Percentiles rank a stretch among this genome's conserved stretches.
Conservation (phyloP, 2,797 vertebrate genomes). For the Sebastes miniatus region DNA sequence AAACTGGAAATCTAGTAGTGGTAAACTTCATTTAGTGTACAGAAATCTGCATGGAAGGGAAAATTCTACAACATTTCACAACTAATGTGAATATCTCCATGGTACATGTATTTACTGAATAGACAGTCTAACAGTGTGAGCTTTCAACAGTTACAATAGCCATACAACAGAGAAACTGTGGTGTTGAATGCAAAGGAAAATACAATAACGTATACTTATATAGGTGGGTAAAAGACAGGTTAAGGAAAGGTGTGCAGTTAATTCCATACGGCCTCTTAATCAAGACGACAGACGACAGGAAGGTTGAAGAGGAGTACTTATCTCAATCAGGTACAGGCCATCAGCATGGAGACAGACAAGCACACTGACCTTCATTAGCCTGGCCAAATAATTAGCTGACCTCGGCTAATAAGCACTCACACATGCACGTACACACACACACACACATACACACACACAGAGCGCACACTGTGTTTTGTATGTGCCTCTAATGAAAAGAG, state of each 20-base stretch:
- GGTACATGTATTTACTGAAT: neutral
- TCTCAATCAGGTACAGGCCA: conserved; percentile 76
- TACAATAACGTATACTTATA: neutral
- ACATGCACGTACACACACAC: conserved; percentile 27
- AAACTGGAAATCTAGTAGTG: neutral
- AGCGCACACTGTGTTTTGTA: conserved; percentile 51
- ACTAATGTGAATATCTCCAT: neutral
- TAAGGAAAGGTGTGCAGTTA: conserved; percentile 44
- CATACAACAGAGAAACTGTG: neutral
- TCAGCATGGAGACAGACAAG: conserved; percentile 74
- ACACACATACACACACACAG: conserved; percentile 50
- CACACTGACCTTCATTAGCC: conserved; percentile 84
- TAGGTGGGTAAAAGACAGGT: neutral
- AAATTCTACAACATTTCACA: conserved; percentile 14
- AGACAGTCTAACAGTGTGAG: neutral
- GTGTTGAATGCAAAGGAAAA: conserved; percentile 1
- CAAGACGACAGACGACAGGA: conserved; percentile 76
- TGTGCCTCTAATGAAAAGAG: conserved; percentile 76
- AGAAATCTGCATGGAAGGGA: neutral
- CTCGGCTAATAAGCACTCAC: conserved; percentile 78
- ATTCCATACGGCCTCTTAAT: conserved; percentile 61
- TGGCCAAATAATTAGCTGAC: conserved; percentile 85
- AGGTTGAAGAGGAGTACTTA: conserved; percentile 78
- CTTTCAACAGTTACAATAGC: neutral
- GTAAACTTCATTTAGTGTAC: neutral